Conservation (phyloP, 2,888 invertebrate species). For the Argyresthia albistria region DNA sequence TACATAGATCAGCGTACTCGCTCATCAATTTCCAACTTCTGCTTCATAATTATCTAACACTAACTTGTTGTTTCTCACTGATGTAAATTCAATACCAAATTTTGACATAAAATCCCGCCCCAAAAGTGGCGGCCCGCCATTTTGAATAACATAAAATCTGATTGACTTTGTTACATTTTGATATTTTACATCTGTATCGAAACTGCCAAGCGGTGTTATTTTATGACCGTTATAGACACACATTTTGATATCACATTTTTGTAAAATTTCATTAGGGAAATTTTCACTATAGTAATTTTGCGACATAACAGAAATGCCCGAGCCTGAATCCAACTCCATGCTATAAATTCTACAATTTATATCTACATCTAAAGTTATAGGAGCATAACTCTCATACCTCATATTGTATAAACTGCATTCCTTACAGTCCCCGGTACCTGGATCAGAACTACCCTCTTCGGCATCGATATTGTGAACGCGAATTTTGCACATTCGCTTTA, state of each 20-base stretch:
- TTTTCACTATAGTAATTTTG: slow-evolving; percentile 8
- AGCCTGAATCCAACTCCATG: slow-evolving; percentile 16
- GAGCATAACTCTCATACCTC: slow-evolving; percentile 12
- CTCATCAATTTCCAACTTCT: slow-evolving; percentile 4
- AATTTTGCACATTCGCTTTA: slow-evolving; percentile 15
- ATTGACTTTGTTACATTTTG: slow-evolving; percentile 7
- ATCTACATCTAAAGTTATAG: slow-evolving; percentile 8
- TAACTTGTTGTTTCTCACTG: slow-evolving; percentile 3
- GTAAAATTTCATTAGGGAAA: slow-evolving; percentile 7
- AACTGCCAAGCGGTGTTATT: slow-evolving; percentile 14
- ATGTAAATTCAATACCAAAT: slow-evolving; percentile 8
- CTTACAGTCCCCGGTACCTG: slow-evolving; percentile 5
- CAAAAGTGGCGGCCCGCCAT: slow-evolving; percentile 14
- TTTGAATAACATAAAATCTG: slow-evolving; percentile 14
- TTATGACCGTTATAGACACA: slow-evolving; percentile 18
- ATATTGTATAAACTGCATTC: slow-evolving; percentile 13
- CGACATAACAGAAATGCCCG: slow-evolving; percentile 12
- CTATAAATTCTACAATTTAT: slow-evolving; percentile 3
- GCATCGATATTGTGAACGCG: slow-evolving; percentile 5
- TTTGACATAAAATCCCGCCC: slow-evolving; percentile 13
- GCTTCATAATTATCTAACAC: background rate
- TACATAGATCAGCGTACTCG: slow-evolving; percentile 10
- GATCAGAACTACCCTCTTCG: background rate
- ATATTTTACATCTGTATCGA: slow-evolving; percentile 5
- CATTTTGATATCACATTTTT: slow-evolving; percentile 11